Conservation (phyloP, 2,888 invertebrate genomes). For the Lasioglossum oenotherae region DNA sequence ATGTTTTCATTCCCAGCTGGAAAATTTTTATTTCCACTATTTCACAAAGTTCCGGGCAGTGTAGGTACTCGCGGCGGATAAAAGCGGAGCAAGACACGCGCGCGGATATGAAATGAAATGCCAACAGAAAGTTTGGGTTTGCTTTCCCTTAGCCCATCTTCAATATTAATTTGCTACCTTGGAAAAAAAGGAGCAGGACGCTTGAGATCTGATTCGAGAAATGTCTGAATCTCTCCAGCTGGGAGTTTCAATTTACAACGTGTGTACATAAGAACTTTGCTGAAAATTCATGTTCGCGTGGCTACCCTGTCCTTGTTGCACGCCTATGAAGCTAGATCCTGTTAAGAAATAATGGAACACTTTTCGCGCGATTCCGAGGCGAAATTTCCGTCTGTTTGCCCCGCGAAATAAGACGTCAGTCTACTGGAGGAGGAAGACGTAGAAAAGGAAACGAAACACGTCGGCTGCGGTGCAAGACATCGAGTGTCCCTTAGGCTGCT, state of each 20-base stretch:
- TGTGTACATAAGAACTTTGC: not conserved
- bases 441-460: constrained; percentile 2
- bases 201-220: not conserved
- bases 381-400: not conserved
- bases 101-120: not conserved
- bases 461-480: not conserved
- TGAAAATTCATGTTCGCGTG: not conserved
- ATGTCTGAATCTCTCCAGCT: not conserved
- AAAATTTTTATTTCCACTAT: not conserved
- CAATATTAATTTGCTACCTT: not conserved
- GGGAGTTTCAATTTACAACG: not conserved
- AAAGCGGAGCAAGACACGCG: not conserved
- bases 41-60: not conserved
- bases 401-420: constrained; percentile 16
- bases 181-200: not conserved
- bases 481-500: not conserved
- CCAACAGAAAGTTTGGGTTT: not conserved
- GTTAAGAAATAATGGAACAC: not conserved
- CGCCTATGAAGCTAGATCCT: not conserved
- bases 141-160: not conserved
- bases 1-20: not conserved
- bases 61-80: not conserved
- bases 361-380: not conserved
- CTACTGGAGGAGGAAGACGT: not conserved
- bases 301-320: not conserved